phyloP scores from a whole-genome alignment of 2,888 invertebrate species.

The Tinea trinotella region DNA sequence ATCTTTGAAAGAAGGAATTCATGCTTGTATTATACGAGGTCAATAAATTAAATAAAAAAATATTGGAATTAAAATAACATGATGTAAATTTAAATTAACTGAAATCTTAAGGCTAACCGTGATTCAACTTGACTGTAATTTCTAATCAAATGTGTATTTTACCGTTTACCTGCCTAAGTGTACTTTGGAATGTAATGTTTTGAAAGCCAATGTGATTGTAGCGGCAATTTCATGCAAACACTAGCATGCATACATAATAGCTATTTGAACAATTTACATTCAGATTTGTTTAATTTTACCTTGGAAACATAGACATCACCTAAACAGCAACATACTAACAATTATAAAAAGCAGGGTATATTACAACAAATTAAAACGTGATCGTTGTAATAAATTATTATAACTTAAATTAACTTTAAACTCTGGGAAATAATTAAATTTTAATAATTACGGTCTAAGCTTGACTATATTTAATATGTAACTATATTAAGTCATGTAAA shows the following conservation, averaged over 20 bases:
- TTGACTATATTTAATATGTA: too few relatives aligned
- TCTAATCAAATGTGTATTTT: not conserved
- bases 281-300: constrained; percentile 34
- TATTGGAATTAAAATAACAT: not conserved
- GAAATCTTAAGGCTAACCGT: not conserved
- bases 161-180: constrained; percentile 9
- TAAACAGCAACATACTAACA: constrained; percentile 36
- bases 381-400: constrained; percentile 19
- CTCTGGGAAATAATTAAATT: too few relatives aligned
- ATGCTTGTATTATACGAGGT: constrained; percentile 66
- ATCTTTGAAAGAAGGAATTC: constrained; percentile 36
- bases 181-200: not conserved
- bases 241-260: constrained; percentile 40
- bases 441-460: too few relatives aligned
- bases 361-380: constrained; percentile 21
- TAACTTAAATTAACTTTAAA: too few relatives aligned
- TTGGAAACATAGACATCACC: constrained; percentile 36
- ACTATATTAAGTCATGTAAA: too few relatives aligned
- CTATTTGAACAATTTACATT: constrained; percentile 20
- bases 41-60: constrained; percentile 40
- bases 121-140: not conserved
- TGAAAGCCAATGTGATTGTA: constrained; percentile 22
- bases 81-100: not conserved
- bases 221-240: constrained; percentile 42
- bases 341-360: constrained; percentile 18